Base-by-base conservation (phyloP, 1,140 invertebrate genomes). In the Probaryconus sp. region DNA sequence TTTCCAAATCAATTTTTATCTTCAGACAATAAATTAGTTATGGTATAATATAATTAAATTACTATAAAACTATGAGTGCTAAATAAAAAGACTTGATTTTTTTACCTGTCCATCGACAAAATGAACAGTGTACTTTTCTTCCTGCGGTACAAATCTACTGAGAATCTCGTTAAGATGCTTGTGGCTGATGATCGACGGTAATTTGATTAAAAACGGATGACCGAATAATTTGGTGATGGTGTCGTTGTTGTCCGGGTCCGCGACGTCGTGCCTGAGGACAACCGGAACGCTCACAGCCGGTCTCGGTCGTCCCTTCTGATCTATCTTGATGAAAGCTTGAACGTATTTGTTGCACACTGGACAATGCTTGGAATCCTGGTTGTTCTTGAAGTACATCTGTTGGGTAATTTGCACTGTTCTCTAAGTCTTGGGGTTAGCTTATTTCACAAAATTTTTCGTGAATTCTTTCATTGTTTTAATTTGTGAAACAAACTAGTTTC, bases 171-270 rank as follows among this genome's bases (percentile, higher is more conserved):
- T 87, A 1, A 93, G 80, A 50, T 88, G 83, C 20, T 78, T 81
- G 40, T 90, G 89, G 26, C 87, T 81, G n/a, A 92, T 81, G 20
- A 84, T 79, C 48, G 89, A 92, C 7, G 91, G 90, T 45, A 93
- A 81, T 74, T 89, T 87, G 5, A 93, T 68, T 13, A 93, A 72
- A 53, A 86, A 82, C 0, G 91, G 92, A 80, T 92, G 88, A 35
- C 90, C 91, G 76, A 92, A 90, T 3, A 92, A 83, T 42, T 87
- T 84, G 3, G 86, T 87, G 31, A 79, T 68, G 26, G 85, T 87
- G 28, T 84, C 83, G 63, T 90, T 91, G 50, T 90, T 90, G 20
- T 89, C 87, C 1, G 86, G 85, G 64, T 91, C 88, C 9, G 88
- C 82, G 2, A 87, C 85, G 60, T 91, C 90, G 48, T 89, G 81